A percentile compares a stretch with the other conserved stretches of the same genome.
Evolutionary conservation across 2,797 vertebrate genomes (phyloP).

Genomic region (Allochrocebus solatus): DNA sequence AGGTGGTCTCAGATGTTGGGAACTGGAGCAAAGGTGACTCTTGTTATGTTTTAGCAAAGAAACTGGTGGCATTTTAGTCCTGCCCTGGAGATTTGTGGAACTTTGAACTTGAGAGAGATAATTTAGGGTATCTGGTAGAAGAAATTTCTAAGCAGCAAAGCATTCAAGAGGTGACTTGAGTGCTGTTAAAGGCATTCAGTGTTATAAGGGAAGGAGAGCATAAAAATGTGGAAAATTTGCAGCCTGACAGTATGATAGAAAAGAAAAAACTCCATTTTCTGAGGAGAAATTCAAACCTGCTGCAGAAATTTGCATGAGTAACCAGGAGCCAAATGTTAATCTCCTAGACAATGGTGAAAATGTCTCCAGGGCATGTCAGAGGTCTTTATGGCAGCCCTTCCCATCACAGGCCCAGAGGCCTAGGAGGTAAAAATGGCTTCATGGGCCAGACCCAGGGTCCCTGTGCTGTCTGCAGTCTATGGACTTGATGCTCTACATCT

Average conservation of each 20-base stretch:
- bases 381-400: background rate
- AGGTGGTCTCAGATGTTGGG: background rate
- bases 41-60: background rate
- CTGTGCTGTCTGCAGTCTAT: background rate
- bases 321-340: background rate
- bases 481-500: background rate
- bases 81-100: background rate
- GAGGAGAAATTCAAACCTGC: background rate
- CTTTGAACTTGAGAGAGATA: background rate
- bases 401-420: background rate
- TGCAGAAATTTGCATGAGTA: background rate
- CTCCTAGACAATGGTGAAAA: background rate
- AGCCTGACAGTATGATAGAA: background rate
- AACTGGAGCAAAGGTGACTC: background rate
- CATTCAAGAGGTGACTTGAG: background rate
- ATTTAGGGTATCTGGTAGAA: background rate
- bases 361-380: background rate
- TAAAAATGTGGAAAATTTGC: background rate
- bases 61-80: background rate
- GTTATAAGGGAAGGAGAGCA: background rate
- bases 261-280: background rate
- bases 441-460: background rate
- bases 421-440: background rate
- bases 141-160: background rate
- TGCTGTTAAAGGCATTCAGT: background rate